Base-by-base conservation (phyloP, 2,113 vertebrate genomes). In the Indicator indicator region DNA sequence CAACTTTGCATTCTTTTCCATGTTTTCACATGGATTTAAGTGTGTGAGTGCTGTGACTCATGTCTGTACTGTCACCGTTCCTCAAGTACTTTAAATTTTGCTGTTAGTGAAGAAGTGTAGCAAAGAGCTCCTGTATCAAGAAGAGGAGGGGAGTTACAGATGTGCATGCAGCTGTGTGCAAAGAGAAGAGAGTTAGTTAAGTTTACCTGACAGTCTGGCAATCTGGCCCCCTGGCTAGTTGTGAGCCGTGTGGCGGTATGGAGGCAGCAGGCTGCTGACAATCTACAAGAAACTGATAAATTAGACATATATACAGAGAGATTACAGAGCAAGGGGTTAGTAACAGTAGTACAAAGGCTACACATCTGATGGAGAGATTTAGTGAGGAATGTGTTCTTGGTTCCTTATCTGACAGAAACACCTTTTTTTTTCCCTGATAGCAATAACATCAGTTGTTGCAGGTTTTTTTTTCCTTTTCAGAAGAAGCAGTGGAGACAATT, bases 231-330 rank as follows among this genome's bases (percentile, higher is more conserved):
- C 96, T 97, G 98, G 98, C 98, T 98, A 99, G 98, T 99, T 99
- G 98, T 99, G 98, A 98, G 99, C 98, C 98, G 98, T 98, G 98
- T 98, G 99, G 96, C 98, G 99, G 97, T 99, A 99, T 95, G 98
- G 99, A 98, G 98, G 98, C 98, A 99, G 99, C 98, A 99, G 99
- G 98, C 99, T 99, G 99, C 99, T 99, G 99, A 99, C 99, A 99
- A 99, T 99, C 99, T 99, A 99, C 98, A 97, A 99, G 98, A 99
- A 98, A 99, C 99, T 99, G 98, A 99, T 98, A 99, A 98, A 99
- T 99, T 99, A 99, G 99, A 99, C 98, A 99, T 97, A 99, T 99
- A 98, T 98, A 99, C 99, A 99, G 97, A 98, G 97, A 98, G 98
- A 98, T 97, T 98, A 98, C 98, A 98, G 96, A 97, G 95, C 98